Base-by-base conservation (phyloP, 2,797 vertebrate genomes). In the Phrynocephalus forsythii region DNA sequence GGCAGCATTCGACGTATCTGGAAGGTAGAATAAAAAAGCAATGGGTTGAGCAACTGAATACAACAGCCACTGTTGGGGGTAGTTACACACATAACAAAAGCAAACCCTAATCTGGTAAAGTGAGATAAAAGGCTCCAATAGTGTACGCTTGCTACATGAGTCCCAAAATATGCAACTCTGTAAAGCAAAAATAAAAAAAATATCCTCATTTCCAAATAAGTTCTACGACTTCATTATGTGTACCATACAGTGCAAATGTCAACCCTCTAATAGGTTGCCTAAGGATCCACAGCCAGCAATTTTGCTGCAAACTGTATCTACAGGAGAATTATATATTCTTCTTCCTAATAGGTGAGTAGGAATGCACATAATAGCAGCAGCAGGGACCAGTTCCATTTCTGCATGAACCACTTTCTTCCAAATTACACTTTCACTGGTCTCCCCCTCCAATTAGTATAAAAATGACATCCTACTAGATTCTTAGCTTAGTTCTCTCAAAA, bases 1-100 rank as follows among this genome's bases (percentile, higher is more conserved):
- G 92, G 95, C 98, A 99, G 92, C 98, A 98, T 20, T 94, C 90
- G 13, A 83, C 0, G 0, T 93, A 96, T 78, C 97, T 96, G 68
- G n/a, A 85, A 94, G 77, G n/a, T 22, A 95, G 84, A 86, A 6
- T 78, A 78, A 92, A 90, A 81, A 30, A 56, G 26, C 71, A 26
- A 6, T 60, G 30, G 4, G 76, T 71, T 60, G 71, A 86, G 52
- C 15, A 79, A 67, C 20, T 30, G 91, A 87, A 68, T 71, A 76
- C 66, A 89, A 1, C 11, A 82, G 87, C 33, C 66, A 85, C 83
- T 15, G 60, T 13, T 56, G 52, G 52, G 52, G 52, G 52, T 56
- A 9, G 52, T 56, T 56, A 56, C 13, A 56, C 9, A 56, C 6
- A 56, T 11, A 56, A 44, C 15, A 60, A 63, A 63, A 63, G 60